These are phyloP conservation scores for Theocolax elegans DNA, from an alignment of 1,140 invertebrate genomes.

Conservation along the genomic window DNA sequence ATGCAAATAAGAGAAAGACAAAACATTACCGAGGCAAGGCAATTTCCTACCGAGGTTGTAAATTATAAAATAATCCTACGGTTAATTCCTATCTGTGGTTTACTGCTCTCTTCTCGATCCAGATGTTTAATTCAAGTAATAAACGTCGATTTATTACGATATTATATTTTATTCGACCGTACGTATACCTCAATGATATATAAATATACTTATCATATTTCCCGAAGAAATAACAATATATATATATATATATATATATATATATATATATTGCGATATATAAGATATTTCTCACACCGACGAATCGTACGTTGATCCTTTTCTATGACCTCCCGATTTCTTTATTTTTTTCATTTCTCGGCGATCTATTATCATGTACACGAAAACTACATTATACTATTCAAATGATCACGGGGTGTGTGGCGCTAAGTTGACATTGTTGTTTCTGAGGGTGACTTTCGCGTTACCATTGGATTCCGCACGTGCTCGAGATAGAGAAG, in stretches of 20 bases:
- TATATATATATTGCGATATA: no score
- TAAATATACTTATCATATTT: no score
- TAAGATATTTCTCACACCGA: no score
- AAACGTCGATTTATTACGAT: conserved; percentile 51
- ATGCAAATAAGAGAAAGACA: conserved; percentile 56
- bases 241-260: no score
- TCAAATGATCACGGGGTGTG: conserved; percentile 60
- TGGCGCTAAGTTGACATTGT: conserved; percentile 64
- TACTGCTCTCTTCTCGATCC: conserved; percentile 59
- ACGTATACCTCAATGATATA: no score
- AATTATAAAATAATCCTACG: conserved; percentile 65
- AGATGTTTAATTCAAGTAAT: conserved; percentile 62
- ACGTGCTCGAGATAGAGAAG: no score
- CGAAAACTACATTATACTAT: conserved; percentile 63
- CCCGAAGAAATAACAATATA: no score
- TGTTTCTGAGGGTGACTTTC: conserved; percentile 62
- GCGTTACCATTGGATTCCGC: no score
- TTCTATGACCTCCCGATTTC: no score
- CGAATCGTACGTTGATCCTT: conserved; percentile 5
- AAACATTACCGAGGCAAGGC: conserved; percentile 43
- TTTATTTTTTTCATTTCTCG: no score
- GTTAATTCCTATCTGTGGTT: conserved; percentile 63
- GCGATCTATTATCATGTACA: conserved; percentile 49
- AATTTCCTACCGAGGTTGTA: conserved; percentile 57
- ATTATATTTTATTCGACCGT: no score